Conservation (phyloP, 2,888 invertebrate species). For the Diaperis boleti region DNA sequence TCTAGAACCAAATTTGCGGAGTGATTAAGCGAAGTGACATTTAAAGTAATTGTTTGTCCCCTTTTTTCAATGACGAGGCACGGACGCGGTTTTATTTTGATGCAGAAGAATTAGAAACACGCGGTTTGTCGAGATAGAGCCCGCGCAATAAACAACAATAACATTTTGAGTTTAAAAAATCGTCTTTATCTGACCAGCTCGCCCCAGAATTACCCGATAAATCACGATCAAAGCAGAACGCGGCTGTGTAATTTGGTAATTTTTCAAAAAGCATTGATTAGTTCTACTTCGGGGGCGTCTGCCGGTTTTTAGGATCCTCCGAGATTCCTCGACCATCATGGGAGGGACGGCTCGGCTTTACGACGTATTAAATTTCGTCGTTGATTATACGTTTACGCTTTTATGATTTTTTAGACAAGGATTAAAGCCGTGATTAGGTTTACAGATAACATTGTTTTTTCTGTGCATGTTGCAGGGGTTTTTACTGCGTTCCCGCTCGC, state of each 20-base stretch:
- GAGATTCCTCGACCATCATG: slow-evolving; percentile 54
- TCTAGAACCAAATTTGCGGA: slow-evolving; percentile 27
- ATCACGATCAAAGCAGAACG: slow-evolving; percentile 18
- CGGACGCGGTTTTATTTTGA: slow-evolving; percentile 19
- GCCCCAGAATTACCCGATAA: too few relatives aligned
- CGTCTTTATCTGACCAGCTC: too few relatives aligned
- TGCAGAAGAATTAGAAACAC: slow-evolving; percentile 25
- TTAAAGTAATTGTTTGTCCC: slow-evolving; percentile 32
- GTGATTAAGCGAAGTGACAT: slow-evolving; percentile 30
- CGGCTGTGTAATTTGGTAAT: slow-evolving; percentile 16
- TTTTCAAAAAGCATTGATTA: slow-evolving; percentile 34
- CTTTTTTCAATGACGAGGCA: slow-evolving; percentile 17
- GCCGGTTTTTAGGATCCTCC: slow-evolving; percentile 50
- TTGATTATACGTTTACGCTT: slow-evolving; percentile 60
- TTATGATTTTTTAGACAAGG: slow-evolving; percentile 57
- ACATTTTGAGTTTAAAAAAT: too few relatives aligned
- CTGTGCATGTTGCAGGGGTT: slow-evolving; percentile 20
- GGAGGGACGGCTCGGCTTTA: slow-evolving; percentile 56
- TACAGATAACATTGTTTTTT: slow-evolving; percentile 47
- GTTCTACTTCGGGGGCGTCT: slow-evolving; percentile 23
- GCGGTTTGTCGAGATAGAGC: slow-evolving; percentile 1
- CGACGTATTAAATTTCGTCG: slow-evolving; percentile 59
- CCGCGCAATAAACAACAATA: too few relatives aligned
- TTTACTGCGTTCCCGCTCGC: slow-evolving; percentile 30
- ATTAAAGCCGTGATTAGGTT: slow-evolving; percentile 54